Conservation (phyloP, 2,797 vertebrate genomes). For the Amblyopsis hoosieri region DNA sequence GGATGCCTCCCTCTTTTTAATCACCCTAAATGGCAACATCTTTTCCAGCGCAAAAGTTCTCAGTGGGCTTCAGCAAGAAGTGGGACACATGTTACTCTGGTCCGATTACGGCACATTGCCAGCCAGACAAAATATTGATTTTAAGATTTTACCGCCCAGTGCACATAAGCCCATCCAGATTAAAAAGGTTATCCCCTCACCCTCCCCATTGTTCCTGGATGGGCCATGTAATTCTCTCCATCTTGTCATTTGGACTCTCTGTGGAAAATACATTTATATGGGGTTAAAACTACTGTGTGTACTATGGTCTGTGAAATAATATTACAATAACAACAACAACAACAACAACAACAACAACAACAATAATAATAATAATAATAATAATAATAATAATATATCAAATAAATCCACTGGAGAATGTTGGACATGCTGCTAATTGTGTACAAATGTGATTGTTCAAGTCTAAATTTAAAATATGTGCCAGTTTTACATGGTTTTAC, state of each 20-base stretch:
- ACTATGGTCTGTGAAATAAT: constrained; percentile 39
- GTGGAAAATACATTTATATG: constrained; percentile 51
- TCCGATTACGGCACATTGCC: constrained; percentile 48
- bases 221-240: constrained; percentile 45
- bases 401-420: neutral
- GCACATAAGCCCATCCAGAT: constrained; percentile 52
- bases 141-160: constrained; percentile 44
- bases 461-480: too few relatives aligned
- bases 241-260: constrained; percentile 61
- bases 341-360: neutral
- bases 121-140: constrained; percentile 62
- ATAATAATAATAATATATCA: too few relatives aligned
- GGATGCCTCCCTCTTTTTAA: constrained; percentile 34
- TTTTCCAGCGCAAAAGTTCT: constrained; percentile 55
- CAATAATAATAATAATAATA: neutral
- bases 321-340: too few relatives aligned
- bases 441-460: too few relatives aligned
- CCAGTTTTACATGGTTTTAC: too few relatives aligned
- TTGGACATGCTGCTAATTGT: neutral
- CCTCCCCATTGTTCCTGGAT: constrained; percentile 29
- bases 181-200: constrained; percentile 49
- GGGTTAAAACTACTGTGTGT: constrained; percentile 49
- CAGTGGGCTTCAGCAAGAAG: constrained; percentile 54
- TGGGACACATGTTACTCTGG: constrained; percentile 63
- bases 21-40: constrained; percentile 50